Conservation (phyloP, 2,113 vertebrate genomes). For the Takifugu bimaculatus region DNA sequence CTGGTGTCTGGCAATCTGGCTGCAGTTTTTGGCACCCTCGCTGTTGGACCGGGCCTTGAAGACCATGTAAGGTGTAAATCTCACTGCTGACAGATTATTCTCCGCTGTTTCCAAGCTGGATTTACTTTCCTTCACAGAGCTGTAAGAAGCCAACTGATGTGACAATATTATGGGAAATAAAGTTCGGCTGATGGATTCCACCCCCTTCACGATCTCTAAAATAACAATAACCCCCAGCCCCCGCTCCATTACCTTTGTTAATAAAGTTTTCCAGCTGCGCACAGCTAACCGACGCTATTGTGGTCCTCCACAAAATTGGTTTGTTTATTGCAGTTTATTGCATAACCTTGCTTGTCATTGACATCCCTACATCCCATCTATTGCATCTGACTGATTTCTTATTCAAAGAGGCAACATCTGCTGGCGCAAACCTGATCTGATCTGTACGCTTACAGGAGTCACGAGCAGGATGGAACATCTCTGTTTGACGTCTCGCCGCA, state of each 20-base stretch:
- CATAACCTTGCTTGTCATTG: too few relatives aligned
- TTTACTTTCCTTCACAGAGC: constrained; percentile 44
- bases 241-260: neutral
- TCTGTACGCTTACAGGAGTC: too few relatives aligned
- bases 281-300: too few relatives aligned
- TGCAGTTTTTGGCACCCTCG: constrained; percentile 43
- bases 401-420: too few relatives aligned
- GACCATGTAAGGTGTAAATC: constrained; percentile 65
- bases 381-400: too few relatives aligned
- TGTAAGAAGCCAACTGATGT: constrained; percentile 24
- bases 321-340: too few relatives aligned
- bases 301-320: too few relatives aligned
- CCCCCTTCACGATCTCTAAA: neutral
- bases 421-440: too few relatives aligned
- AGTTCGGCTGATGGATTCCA: neutral
- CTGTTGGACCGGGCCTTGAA: constrained; percentile 48
- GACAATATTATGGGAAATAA: constrained; percentile 10
- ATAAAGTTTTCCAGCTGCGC: neutral
- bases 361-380: too few relatives aligned
- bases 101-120: constrained; percentile 36
- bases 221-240: neutral
- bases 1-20: constrained; percentile 51
- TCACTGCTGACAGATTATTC: constrained; percentile 41
- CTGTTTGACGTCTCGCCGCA: too few relatives aligned
- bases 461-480: too few relatives aligned